Evolutionary conservation across 2,797 vertebrate species (phyloP).

Genomic region (Eupleurogrammus muticus): DNA sequence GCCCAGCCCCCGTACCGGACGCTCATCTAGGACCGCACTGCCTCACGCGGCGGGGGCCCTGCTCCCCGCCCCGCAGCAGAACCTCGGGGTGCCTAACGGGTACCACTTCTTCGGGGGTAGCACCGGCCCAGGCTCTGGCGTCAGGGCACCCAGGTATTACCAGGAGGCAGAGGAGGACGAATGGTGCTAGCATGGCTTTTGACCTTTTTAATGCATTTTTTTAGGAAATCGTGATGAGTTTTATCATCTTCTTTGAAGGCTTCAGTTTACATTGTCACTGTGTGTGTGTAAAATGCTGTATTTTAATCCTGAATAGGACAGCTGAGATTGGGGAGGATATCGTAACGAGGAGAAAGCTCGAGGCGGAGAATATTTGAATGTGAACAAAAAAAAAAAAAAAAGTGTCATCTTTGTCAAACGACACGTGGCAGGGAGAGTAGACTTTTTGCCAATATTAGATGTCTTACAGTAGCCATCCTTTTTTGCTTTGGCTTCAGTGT

Average conservation of each 20-base stretch:
- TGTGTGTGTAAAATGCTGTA: conserved; percentile 64
- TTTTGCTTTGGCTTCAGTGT: conserved; percentile 42
- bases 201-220: conserved; percentile 75
- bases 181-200: conserved; percentile 94
- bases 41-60: conserved; percentile 85
- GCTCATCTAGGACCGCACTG: conserved; percentile 86
- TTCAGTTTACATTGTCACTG: conserved; percentile 75
- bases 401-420: conserved; percentile 25
- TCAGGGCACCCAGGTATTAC: conserved; percentile 87
- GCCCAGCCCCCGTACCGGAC: conserved; percentile 83
- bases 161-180: conserved; percentile 90
- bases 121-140: conserved; percentile 77
- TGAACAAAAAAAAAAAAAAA: conserved; percentile 28
- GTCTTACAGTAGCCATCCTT: conserved; percentile 26
- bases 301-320: conserved; percentile 50
- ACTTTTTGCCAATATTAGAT: conserved; percentile 28
- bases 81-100: conserved; percentile 90
- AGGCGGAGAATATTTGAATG: conserved; percentile 30
- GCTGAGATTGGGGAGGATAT: conserved; percentile 18
- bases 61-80: conserved; percentile 88
- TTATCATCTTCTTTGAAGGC: conserved; percentile 90
- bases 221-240: conserved; percentile 90
- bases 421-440: conserved; percentile 26
- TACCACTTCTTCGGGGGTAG: conserved; percentile 89
- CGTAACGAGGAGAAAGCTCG: conserved; percentile 19